Evolutionary conservation across 2,888 invertebrate genomes (phyloP).

Genomic region (Pandemis corylana): DNA sequence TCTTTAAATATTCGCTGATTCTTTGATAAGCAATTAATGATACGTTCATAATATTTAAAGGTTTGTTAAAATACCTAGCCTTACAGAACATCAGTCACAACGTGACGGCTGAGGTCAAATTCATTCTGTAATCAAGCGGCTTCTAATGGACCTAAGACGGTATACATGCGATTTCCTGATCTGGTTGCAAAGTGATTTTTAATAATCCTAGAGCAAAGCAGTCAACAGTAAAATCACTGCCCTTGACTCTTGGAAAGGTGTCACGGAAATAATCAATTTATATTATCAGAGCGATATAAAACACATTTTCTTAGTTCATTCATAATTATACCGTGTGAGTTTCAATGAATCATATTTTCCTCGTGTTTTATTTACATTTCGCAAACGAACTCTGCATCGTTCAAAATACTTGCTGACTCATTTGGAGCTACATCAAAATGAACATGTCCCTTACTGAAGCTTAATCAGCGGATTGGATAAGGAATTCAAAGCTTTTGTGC

Average conservation of each 20-base stretch:
- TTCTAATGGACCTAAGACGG: conserved; percentile 18
- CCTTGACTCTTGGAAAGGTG: neutral
- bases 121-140: conserved; percentile 18
- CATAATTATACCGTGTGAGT: conserved; percentile 4
- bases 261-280: neutral
- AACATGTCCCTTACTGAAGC: conserved; percentile 2
- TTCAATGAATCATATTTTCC: conserved; percentile 29
- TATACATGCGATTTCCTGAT: conserved; percentile 21
- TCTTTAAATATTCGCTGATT: neutral
- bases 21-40: neutral
- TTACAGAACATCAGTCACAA: conserved; percentile 24
- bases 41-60: neutral
- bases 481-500: conserved; percentile 10
- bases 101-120: conserved; percentile 26
- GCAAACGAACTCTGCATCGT: conserved; percentile 11
- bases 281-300: neutral
- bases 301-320: neutral
- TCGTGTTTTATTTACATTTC: conserved; percentile 4
- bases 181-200: neutral
- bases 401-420: conserved; percentile 5
- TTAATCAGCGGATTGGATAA: conserved; percentile 18
- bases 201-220: neutral
- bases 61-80: neutral
- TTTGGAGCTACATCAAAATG: neutral
- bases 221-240: neutral